Evolutionary conservation across 2,113 vertebrate species (phyloP), one percentile per base, ranked within the genome.

Genomic region (Centropus unirufus): DNA sequence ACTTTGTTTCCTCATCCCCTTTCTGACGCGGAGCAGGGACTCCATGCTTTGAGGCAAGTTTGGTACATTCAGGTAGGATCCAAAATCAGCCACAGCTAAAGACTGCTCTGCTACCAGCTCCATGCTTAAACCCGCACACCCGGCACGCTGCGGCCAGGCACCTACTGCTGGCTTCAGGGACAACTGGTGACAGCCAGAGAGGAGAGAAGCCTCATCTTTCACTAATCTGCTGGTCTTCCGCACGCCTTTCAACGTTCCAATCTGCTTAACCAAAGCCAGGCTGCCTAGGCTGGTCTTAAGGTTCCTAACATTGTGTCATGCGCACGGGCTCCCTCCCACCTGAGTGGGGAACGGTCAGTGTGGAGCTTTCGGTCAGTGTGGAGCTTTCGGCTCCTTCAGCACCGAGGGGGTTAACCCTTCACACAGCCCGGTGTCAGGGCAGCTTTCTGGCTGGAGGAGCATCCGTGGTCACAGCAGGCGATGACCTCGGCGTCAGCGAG

Each of bases 41-140:
- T 82, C 70, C 23, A 9, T 3, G 70, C 67, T 83, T 42, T 47
- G 85, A 82, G 87, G 72, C 75, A 42, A 62, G 73, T 51, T 73
- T 58, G 82, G 81, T 57, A 55, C 67, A 8, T 51, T 94, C 90
- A 55, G 78, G 69, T 32, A 20, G 78, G 40, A 12, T 32, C 95
- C 89, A 91, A 87, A 91, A 86, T 51, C 1, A 68, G 93, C 92
- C 96, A 87, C 84, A 84, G 91, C 68, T 70, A 74, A 88, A 90
- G 79, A 63, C 82, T 0, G 59, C 55, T 0, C 1, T 3, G 67
- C 30, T 9, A 2, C 61, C 1, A 16, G 18, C 6, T 0, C 68
- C 17, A 4, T 6, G 18, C 9, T 40, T 8, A 69, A 42, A 9
- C 9, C 29, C 64, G 22, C 55, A 26, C 30, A 8, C 4, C 39